Conservation (phyloP, 1,140 invertebrate genomes). For the Bombus soroeensis region DNA sequence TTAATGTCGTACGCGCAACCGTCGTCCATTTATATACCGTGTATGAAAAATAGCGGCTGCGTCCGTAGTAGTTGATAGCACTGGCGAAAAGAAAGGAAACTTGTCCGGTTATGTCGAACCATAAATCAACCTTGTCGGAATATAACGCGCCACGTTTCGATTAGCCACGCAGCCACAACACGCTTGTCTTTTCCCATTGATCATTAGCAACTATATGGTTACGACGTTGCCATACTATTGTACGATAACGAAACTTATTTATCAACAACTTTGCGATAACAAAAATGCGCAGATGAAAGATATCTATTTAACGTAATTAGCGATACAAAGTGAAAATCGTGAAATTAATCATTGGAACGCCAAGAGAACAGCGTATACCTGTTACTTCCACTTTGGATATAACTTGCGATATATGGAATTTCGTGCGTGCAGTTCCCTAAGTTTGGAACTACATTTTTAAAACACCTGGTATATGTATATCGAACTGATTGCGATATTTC, state of each 20-base stretch:
- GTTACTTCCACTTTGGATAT: not conserved
- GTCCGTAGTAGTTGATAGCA: not conserved
- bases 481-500: not conserved
- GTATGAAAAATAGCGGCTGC: not conserved
- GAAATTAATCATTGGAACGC: not conserved
- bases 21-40: not conserved
- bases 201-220: not conserved
- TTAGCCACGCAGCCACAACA: not conserved
- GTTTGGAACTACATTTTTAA: not conserved
- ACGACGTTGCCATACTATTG: not conserved
- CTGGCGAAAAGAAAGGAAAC: not conserved
- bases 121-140: constrained; percentile 6
- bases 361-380: not conserved
- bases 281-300: not conserved
- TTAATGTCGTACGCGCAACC: not conserved
- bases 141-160: not conserved
- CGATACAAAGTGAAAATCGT: not conserved
- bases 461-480: not conserved
- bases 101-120: not conserved
- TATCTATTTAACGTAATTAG: not conserved
- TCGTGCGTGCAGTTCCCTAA: not conserved
- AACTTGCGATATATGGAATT: too few species aligned
- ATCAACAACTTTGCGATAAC: not conserved
- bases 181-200: not conserved
- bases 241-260: not conserved